Evolutionary conservation across 1,140 invertebrate species (phyloP), one percentile per base, ranked within the genome.

Genomic region (Zophobas atratus): DNA sequence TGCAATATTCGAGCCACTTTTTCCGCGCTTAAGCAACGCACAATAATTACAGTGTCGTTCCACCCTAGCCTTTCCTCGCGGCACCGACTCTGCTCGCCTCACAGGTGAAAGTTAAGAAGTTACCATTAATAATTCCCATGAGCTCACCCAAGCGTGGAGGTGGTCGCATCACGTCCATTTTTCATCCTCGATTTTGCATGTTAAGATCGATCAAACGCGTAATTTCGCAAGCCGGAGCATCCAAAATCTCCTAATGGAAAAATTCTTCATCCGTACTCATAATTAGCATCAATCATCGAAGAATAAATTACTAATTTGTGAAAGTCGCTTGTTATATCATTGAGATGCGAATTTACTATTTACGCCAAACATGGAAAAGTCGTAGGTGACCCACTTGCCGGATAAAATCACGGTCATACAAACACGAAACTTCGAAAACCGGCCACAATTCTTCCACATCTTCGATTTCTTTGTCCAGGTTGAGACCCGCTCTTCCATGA

Each of bases 61-160:
- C 20, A 20, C 20, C 20, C 20, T 20, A 20, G 20, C 20, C 20
- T 20, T 20, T 20, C 20, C 20, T 20, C 20, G 20, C 20, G 20
- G 20, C 20, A 20, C 20, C 20, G 20, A 20, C 20, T 20, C 20
- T 67, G 6, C 43, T 67, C n/a, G 33, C 32, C 20, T 20, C 32
- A n/a, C 38, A 67, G 60, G 60, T 67, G 60, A 67, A 67, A 67
- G 60, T 67, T 57, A 57, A 57, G 55, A 20, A 8, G 3, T 51
- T n/a, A 51, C 49, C 49, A 51, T 51, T 51, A 51, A n/a, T 67
- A 60, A 60, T 36, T 43, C 60, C 38, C 60, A 67, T 67, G 60
- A 67, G 60, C 41, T 67, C 60, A 67, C 43, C 39, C 1, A 43
- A 67, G 60, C 60, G 39, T 32, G 43, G 39, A 67, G 43, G 39